These are phyloP conservation scores for Rhinella marina DNA, from an alignment of 2,797 vertebrate genomes.

Conservation along the genomic window DNA sequence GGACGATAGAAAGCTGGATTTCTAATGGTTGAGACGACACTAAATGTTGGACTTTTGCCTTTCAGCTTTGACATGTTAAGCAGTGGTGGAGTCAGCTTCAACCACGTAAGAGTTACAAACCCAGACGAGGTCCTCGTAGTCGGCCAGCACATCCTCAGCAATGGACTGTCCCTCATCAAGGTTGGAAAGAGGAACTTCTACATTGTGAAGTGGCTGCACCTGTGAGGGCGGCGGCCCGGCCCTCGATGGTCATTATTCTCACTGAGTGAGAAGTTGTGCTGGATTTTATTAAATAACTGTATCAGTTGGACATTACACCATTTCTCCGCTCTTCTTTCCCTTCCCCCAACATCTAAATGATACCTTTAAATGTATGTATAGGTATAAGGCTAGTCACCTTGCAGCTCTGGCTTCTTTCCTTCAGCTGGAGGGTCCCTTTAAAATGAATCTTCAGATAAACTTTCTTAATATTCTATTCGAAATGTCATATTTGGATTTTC, in stretches of 20 bases:
- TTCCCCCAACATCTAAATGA: background rate
- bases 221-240: conserved; percentile 71
- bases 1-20: too few relatives aligned
- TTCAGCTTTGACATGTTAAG: conserved; percentile 89
- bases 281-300: background rate
- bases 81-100: conserved; percentile 90
- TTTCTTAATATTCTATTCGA: too few relatives aligned
- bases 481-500: too few relatives aligned
- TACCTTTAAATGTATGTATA: background rate
- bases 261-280: conserved; percentile 20
- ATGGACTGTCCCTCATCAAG: conserved; percentile 87
- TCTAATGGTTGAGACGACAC: too few relatives aligned
- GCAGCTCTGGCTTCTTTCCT: background rate
- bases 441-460: too few relatives aligned
- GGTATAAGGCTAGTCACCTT: background rate
- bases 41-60: background rate
- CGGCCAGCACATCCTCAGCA: conserved; percentile 88
- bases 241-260: conserved; percentile 8
- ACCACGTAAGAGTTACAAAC: conserved; percentile 81
- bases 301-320: background rate
- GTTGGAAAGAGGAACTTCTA: conserved; percentile 94
- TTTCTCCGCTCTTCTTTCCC: background rate
- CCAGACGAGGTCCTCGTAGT: conserved; percentile 88
- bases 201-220: conserved; percentile 90
- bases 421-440: too few relatives aligned